phyloP scores from a whole-genome alignment of 1,140 invertebrate species.

The Drosophila melanica region DNA sequence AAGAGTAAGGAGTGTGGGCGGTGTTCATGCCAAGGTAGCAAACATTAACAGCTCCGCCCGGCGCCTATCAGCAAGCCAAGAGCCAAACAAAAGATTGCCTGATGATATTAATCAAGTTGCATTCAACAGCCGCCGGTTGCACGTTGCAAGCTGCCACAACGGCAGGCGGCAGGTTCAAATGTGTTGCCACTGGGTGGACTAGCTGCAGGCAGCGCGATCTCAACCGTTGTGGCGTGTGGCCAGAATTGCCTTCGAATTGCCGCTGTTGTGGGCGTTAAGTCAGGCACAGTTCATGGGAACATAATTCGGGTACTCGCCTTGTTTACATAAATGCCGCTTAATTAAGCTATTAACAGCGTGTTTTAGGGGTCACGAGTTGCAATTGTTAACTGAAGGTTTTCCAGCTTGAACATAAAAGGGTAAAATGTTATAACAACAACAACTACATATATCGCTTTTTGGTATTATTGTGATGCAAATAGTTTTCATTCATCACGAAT shows the following conservation, averaged over 20 bases:
- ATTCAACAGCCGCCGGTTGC: constrained; percentile 17
- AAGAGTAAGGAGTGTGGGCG: no score
- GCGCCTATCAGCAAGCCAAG: constrained; percentile 43
- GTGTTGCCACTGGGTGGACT: constrained; percentile 45
- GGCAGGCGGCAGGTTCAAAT: constrained; percentile 63
- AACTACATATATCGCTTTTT: no score
- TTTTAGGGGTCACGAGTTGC: constrained; percentile 31
- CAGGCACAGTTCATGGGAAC: constrained; percentile 62
- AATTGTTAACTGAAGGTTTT: neutral
- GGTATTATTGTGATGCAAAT: neutral
- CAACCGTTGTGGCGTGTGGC: constrained; percentile 54
- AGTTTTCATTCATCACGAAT: neutral
- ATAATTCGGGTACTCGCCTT: constrained; percentile 36
- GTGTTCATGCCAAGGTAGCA: neutral
- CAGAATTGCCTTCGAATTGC: constrained; percentile 33
- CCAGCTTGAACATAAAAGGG: neutral
- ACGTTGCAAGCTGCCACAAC: constrained; percentile 14
- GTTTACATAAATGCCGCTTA: constrained; percentile 67
- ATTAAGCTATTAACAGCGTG: constrained; percentile 75
- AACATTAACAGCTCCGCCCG: constrained; percentile 12
- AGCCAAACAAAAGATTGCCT: constrained; percentile 9
- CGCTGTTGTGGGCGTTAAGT: constrained; percentile 60
- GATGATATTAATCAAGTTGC: constrained; percentile 73
- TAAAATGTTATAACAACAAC: no score
- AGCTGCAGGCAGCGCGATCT: constrained; percentile 11